These are phyloP conservation scores for Eurytoma adleriae DNA, from an alignment of 2,888 invertebrate species.

Conservation along the genomic window DNA sequence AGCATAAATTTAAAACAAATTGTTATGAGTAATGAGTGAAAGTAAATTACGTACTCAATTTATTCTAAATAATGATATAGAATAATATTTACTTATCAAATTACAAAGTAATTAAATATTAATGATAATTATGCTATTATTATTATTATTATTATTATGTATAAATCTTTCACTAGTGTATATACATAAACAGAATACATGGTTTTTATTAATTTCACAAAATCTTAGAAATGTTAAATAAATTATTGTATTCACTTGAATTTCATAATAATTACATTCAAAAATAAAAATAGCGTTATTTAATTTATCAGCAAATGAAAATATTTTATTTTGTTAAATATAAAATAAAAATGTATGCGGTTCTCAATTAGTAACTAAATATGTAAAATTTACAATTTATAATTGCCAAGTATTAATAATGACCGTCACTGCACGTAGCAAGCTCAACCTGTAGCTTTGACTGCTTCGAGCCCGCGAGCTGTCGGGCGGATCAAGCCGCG, in stretches of 20 bases:
- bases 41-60: too few species aligned
- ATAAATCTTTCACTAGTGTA: too few species aligned
- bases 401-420: constrained; percentile 5
- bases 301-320: background rate
- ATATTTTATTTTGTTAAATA: background rate
- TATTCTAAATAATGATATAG: too few species aligned
- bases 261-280: background rate
- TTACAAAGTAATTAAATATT: background rate
- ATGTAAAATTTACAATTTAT: background rate
- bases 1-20: background rate
- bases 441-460: background rate
- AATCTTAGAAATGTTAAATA: background rate
- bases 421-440: constrained; percentile 29
- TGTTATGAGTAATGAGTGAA: too few species aligned
- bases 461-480: constrained; percentile 23
- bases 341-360: background rate
- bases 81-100: too few species aligned
- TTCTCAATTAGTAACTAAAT: background rate
- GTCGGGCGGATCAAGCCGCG: constrained; percentile 15
- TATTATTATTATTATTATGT: background rate
- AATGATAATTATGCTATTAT: background rate
- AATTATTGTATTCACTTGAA: background rate
- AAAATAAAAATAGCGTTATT: background rate
- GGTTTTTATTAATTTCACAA: background rate
- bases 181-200: too few species aligned